Conservation (phyloP, 1,140 invertebrate species). For the Yoshiicerus persimilis region DNA sequence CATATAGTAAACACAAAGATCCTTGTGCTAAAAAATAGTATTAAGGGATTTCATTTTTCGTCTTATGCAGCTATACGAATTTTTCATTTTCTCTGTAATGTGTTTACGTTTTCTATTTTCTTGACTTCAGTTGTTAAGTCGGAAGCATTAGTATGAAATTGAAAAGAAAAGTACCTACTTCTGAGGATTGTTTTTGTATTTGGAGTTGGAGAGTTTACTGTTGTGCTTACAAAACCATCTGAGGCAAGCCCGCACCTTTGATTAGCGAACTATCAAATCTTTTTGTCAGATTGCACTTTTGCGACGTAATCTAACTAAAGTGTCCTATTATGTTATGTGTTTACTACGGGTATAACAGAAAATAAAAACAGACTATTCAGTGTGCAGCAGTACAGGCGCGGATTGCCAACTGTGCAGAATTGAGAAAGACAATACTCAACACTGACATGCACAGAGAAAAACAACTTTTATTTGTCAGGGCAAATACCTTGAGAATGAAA, state of each 20-base stretch:
- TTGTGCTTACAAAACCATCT: neutral
- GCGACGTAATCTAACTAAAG: neutral
- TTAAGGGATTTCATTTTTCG: neutral
- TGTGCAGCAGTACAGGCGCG: too few species aligned
- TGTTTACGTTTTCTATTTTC: neutral
- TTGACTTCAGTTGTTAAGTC: neutral
- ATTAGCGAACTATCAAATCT: neutral
- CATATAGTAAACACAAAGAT: too few species aligned
- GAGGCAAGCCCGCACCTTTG: neutral
- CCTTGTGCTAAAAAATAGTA: too few species aligned
- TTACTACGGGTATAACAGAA: neutral
- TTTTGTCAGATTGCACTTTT: neutral
- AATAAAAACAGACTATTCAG: too few species aligned
- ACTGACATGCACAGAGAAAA: neutral
- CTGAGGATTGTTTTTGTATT: too few species aligned
- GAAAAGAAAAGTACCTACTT: neutral
- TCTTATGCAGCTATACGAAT: neutral
- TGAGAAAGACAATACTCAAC: neutral
- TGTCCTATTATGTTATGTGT: neutral
- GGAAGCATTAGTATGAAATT: neutral
- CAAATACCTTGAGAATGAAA: neutral
- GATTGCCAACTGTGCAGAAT: too few species aligned
- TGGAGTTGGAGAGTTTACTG: neutral
- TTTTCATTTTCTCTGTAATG: neutral
- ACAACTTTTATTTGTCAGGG: neutral